These are phyloP conservation scores for Tyto alba DNA, from an alignment of 2,113 vertebrate species.

Conservation along the genomic window DNA sequence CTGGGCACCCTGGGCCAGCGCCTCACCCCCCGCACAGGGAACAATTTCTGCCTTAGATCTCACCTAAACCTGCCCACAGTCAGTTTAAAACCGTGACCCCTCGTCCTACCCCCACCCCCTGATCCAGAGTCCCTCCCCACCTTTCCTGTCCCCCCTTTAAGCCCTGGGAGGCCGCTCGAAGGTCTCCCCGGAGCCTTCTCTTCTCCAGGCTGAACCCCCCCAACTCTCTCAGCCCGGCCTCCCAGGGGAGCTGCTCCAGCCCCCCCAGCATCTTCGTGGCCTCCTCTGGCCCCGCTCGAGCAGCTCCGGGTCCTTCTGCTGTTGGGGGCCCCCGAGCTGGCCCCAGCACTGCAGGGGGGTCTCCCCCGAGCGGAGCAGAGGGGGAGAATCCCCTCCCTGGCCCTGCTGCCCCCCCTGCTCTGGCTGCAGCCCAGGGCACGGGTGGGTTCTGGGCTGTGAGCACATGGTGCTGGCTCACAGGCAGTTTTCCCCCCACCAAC, in stretches of 20 bases:
- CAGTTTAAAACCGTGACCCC: not conserved
- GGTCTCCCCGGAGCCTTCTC: not conserved
- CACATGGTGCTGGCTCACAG: fast-evolving
- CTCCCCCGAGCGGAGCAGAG: too few species aligned
- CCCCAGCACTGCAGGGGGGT: too few species aligned
- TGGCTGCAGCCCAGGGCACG: fast-evolving
- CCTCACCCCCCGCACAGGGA: too few species aligned
- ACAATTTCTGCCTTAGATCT: too few species aligned
- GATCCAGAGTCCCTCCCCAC: not conserved
- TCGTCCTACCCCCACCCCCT: too few species aligned
- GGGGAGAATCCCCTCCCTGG: too few species aligned
- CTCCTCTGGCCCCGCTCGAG: too few species aligned
- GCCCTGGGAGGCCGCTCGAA: not conserved
- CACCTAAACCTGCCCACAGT: not conserved
- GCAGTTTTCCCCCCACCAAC: not conserved
- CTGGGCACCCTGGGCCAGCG: too few species aligned
- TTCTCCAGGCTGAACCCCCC: not conserved
- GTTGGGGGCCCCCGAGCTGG: too few species aligned
- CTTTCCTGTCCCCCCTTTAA: not conserved
- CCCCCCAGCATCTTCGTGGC: too few species aligned
- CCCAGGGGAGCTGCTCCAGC: not conserved
- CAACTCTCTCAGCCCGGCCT: not conserved
- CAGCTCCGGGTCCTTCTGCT: too few species aligned
- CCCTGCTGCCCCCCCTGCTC: not conserved
- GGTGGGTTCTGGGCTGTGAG: not conserved